These are phyloP conservation scores for Rhynchopsitta pachyrhyncha DNA, from an alignment of 2,113 vertebrate genomes.

Conservation along the genomic window DNA sequence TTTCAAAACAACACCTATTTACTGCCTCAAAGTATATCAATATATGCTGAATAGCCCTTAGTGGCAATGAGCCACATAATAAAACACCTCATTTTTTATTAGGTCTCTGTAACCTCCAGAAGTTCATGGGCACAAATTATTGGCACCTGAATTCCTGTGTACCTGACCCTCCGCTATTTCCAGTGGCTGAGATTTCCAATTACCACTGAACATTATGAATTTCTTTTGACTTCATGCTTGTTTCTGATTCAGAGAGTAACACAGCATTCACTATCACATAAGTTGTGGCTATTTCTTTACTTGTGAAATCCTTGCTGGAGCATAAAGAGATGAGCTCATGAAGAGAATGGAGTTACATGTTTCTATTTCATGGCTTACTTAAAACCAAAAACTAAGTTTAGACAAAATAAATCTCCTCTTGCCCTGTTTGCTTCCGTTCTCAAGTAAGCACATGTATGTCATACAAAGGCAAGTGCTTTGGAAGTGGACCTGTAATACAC, in stretches of 20 bases:
- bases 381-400: neutral
- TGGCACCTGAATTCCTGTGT: neutral
- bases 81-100: neutral
- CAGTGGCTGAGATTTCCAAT: neutral
- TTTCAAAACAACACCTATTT: neutral
- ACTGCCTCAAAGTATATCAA: neutral
- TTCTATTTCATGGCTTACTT: neutral
- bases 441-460: neutral
- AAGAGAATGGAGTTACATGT: neutral
- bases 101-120: rapidly evolving
- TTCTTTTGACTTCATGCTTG: neutral
- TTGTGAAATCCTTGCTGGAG: neutral
- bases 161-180: neutral
- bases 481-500: rapidly evolving
- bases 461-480: neutral
- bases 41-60: neutral
- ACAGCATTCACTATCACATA: neutral
- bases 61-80: neutral
- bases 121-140: neutral
- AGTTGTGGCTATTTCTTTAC: neutral
- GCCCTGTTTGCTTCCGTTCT: neutral
- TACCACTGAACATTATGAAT: neutral
- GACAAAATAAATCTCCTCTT: neutral
- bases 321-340: neutral
- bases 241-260: neutral